Conservation (phyloP, 2,888 invertebrate genomes). For the Watsonalla binaria region DNA sequence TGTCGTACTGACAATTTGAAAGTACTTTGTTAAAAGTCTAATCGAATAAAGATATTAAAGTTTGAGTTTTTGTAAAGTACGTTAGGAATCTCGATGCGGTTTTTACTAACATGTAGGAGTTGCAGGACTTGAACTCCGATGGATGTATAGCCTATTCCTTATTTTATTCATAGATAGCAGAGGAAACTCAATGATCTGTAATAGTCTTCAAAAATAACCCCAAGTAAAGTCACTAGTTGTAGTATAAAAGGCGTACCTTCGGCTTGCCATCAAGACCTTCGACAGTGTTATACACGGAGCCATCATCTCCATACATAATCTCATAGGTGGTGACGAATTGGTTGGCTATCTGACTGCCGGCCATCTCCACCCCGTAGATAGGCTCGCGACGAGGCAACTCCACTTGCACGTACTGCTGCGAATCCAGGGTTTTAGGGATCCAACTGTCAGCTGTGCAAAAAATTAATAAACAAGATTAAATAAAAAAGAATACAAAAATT, state of each 20-base stretch:
- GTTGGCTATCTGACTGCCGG: constrained; percentile 82
- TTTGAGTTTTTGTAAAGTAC: no score
- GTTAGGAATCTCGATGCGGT: no score
- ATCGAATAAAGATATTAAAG: no score
- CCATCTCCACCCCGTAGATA: constrained; percentile 84
- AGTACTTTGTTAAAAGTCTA: no score
- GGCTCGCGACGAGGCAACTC: constrained; percentile 80
- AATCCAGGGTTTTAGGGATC: constrained; percentile 79
- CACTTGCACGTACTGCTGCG: constrained; percentile 83
- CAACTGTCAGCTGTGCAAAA: constrained; percentile 80
- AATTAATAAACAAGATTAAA: no score
- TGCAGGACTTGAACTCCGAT: no score
- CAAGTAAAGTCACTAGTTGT: not conserved
- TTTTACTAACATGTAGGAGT: no score
- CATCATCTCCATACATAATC: constrained; percentile 83
- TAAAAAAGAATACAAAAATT: no score
- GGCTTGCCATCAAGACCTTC: constrained; percentile 67
- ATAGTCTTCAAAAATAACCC: not conserved
- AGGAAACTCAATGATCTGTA: no score
- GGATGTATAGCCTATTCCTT: no score
- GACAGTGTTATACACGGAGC: constrained; percentile 77
- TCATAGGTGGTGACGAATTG: constrained; percentile 87
- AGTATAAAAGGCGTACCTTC: constrained; percentile 46
- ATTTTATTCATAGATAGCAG: no score
- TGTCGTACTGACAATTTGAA: no score